Percentiles rank a stretch among this genome's conserved stretches.
phyloP scores from a whole-genome alignment of 2,888 invertebrate genomes.

The Monochamus alternatus region DNA sequence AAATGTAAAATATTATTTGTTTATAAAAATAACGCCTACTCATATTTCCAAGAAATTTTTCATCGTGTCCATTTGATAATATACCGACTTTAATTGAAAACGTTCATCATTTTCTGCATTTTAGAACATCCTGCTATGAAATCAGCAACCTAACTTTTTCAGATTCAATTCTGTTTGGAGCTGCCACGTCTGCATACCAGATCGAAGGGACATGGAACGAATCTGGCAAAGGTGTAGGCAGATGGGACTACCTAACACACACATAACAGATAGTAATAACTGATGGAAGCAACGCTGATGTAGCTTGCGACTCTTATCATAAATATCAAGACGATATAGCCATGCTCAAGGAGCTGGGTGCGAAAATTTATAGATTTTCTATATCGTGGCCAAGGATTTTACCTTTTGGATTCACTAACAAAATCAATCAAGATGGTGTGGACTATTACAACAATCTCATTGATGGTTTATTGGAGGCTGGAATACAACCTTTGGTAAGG shows the following conservation, averaged over 20 bases:
- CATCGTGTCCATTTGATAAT: too few species aligned
- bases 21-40: too few species aligned
- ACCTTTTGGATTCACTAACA: conserved; percentile 75
- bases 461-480: conserved; percentile 6
- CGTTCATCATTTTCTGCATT: neutral
- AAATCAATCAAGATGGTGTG: conserved; percentile 48
- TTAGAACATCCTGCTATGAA: conserved; percentile 13
- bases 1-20: too few species aligned
- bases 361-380: conserved; percentile 71
- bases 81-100: too few species aligned
- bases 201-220: conserved; percentile 61
- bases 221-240: conserved; percentile 67
- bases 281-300: conserved; percentile 75
- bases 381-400: conserved; percentile 64
- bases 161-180: conserved; percentile 39
- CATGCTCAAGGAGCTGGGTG: conserved; percentile 74
- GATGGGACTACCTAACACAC: conserved; percentile 72
- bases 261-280: conserved; percentile 68
- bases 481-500: conserved; percentile 38
- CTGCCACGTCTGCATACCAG: conserved; percentile 44
- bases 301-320: conserved; percentile 79
- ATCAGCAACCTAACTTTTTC: conserved; percentile 38
- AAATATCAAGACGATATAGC: conserved; percentile 76
- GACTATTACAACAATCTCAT: conserved; percentile 49
- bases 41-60: too few species aligned